Conservation (phyloP, 2,888 invertebrate genomes). For the Hypercompe scribonia region DNA sequence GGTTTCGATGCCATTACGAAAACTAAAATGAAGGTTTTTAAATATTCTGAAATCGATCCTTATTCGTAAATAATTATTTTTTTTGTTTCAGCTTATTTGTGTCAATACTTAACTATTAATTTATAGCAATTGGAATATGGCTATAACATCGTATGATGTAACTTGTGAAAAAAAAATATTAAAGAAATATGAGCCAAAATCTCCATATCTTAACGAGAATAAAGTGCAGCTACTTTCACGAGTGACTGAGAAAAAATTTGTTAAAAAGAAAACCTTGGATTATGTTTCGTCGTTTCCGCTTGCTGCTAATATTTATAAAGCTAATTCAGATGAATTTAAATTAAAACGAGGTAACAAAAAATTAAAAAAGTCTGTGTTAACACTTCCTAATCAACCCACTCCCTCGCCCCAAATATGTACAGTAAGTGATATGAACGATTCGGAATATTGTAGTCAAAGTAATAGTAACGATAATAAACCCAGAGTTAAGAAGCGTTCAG, state of each 20-base stretch:
- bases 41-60: not conserved
- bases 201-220: constrained; percentile 66
- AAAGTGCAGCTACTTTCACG: constrained; percentile 64
- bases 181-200: constrained; percentile 55
- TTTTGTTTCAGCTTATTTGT: constrained; percentile 11
- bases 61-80: not conserved
- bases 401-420: constrained; percentile 67
- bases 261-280: constrained; percentile 62
- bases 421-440: constrained; percentile 78
- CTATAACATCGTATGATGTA: constrained; percentile 60
- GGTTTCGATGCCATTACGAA: not conserved
- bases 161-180: constrained; percentile 49
- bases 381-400: constrained; percentile 68
- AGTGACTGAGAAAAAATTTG: constrained; percentile 66
- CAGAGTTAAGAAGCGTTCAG: constrained; percentile 61
- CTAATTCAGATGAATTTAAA: constrained; percentile 77
- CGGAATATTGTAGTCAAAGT: constrained; percentile 66
- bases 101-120: not conserved
- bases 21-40: not conserved
- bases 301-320: constrained; percentile 72
- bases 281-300: constrained; percentile 68
- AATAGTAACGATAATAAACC: constrained; percentile 48
- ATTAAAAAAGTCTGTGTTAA: constrained; percentile 74
- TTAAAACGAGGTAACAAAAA: constrained; percentile 63
- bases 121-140: constrained; percentile 37